Evolutionary conservation across 2,888 invertebrate species (phyloP).

Genomic region (Phragmatobia fuliginosa): DNA sequence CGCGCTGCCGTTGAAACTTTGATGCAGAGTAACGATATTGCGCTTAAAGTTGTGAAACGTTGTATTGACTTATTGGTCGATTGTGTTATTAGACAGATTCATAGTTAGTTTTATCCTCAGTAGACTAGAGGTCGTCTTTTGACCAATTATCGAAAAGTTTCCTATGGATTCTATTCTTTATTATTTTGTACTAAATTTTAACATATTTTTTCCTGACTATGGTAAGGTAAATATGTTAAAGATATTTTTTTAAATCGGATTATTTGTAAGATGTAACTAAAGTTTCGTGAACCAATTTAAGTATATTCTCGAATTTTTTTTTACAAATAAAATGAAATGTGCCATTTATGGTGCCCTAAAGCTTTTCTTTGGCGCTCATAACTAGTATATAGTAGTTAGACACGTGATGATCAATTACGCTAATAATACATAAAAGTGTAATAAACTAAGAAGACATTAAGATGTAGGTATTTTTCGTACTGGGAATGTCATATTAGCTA

Average conservation of each 20-base stretch:
- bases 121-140: not conserved
- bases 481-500: not conserved
- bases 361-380: not conserved
- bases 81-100: constrained; percentile 1
- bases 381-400: not conserved
- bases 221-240: too few relatives aligned
- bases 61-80: not conserved
- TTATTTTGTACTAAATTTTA: not conserved
- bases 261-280: too few relatives aligned
- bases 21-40: constrained; percentile 48
- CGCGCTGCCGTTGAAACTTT: constrained; percentile 49
- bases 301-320: not conserved
- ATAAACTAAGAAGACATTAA: not conserved
- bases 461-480: not conserved
- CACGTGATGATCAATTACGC: not conserved
- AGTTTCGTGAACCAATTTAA: not conserved
- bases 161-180: not conserved
- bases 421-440: not conserved
- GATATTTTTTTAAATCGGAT: too few relatives aligned
- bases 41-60: constrained; percentile 19
- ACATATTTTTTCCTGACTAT: too few relatives aligned
- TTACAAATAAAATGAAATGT: not conserved
- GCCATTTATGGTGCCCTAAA: too few relatives aligned
- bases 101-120: not conserved
- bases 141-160: not conserved